These are phyloP conservation scores for Craterocephalus amniculus DNA, from an alignment of 2,797 vertebrate genomes.

Conservation along the genomic window DNA sequence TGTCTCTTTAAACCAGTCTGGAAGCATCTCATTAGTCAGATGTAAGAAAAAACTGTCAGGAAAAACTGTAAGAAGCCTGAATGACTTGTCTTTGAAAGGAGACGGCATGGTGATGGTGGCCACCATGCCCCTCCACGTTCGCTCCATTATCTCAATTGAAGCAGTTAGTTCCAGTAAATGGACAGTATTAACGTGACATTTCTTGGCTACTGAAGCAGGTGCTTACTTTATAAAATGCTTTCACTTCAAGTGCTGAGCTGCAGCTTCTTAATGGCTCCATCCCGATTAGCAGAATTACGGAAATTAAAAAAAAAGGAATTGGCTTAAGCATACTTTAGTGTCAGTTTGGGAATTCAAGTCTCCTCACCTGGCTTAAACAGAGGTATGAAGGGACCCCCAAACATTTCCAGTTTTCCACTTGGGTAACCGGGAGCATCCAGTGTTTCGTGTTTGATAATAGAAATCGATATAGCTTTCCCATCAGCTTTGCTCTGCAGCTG, in stretches of 20 bases:
- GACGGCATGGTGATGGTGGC: slow-evolving; percentile 16
- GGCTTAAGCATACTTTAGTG: slow-evolving; percentile 30
- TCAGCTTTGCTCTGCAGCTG: slow-evolving; percentile 46
- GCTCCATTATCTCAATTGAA: slow-evolving; percentile 74
- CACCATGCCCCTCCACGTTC: slow-evolving; percentile 41
- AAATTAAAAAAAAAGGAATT: slow-evolving; percentile 55
- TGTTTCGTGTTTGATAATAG: slow-evolving; percentile 51
- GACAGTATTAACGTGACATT: slow-evolving; percentile 59
- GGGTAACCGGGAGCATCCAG: slow-evolving; percentile 37
- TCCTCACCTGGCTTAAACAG: slow-evolving; percentile 39
- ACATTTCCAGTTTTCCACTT: slow-evolving; percentile 55
- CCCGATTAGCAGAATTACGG: slow-evolving; percentile 64
- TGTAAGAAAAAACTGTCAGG: slow-evolving; percentile 19
- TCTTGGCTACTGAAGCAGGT: slow-evolving; percentile 69
- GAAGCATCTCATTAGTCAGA: slow-evolving; percentile 18
- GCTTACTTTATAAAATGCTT: slow-evolving; percentile 64
- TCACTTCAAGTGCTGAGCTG: slow-evolving; percentile 54
- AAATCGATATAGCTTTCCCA: slow-evolving; percentile 58
- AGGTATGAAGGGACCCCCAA: slow-evolving; percentile 23
- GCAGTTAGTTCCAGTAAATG: slow-evolving; percentile 69
- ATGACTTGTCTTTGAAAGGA: not conserved
- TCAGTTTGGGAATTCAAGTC: slow-evolving; percentile 48
- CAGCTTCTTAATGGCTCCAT: slow-evolving; percentile 55
- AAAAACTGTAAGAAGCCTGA: slow-evolving; percentile 27
- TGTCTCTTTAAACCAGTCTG: not conserved